These are phyloP conservation scores for Metellina segmentata DNA, from an alignment of 2,888 invertebrate species.

Conservation along the genomic window DNA sequence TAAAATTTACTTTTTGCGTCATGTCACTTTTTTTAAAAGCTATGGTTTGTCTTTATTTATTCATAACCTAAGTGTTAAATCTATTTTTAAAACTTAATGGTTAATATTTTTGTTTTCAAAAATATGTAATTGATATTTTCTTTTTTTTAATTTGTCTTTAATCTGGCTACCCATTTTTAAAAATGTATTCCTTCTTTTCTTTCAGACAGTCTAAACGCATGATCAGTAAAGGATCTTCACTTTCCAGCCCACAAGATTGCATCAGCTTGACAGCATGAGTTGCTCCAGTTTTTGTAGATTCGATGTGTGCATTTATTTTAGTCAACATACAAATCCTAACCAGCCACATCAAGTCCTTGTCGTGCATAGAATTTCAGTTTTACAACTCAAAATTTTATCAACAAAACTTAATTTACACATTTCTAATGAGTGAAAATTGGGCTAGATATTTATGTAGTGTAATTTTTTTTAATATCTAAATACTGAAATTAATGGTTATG, in stretches of 20 bases:
- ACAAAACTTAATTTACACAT: neutral
- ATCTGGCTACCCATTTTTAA: too few species aligned
- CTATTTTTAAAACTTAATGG: too few species aligned
- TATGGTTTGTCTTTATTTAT: too few species aligned
- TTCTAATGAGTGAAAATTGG: neutral
- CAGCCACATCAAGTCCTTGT: slow-evolving; percentile 8
- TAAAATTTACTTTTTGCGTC: too few species aligned
- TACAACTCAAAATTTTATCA: neutral
- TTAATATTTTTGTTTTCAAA: too few species aligned
- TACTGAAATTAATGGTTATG: neutral
- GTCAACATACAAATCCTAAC: slow-evolving; percentile 25
- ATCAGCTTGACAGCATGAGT: slow-evolving; percentile 68
- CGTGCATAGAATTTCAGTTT: neutral
- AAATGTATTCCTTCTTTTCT: neutral
- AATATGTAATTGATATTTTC: too few species aligned
- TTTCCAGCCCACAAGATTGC: slow-evolving; percentile 66
- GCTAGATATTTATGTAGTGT: neutral
- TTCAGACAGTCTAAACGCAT: slow-evolving; percentile 45
- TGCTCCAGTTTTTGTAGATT: slow-evolving; percentile 26
- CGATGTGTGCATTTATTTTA: slow-evolving; percentile 58
- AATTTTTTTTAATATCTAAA: neutral
- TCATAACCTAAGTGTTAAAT: too few species aligned
- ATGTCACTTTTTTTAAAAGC: too few species aligned
- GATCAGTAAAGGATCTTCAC: slow-evolving; percentile 57
- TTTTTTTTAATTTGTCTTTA: too few species aligned